Conservation (phyloP, 2,113 vertebrate genomes). For the Ciconia maguari region DNA sequence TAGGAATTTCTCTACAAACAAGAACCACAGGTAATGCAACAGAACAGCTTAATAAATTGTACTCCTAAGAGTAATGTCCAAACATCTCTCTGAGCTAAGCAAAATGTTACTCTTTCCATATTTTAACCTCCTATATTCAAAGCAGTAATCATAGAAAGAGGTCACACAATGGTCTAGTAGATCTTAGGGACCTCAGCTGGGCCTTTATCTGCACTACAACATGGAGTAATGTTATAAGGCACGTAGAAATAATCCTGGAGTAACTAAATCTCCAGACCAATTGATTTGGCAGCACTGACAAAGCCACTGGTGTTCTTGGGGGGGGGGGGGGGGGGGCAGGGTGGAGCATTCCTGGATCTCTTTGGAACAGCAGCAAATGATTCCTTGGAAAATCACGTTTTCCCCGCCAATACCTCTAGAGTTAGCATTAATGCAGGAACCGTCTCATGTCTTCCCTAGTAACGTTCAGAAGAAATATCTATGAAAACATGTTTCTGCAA, state of each 20-base stretch:
- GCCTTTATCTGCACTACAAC: not conserved
- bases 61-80: not conserved
- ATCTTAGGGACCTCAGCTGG: not conserved
- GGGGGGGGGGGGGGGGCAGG: too few relatives aligned
- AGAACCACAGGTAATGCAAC: not conserved
- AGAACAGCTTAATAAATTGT: not conserved
- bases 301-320: not conserved
- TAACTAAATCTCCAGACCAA: not conserved
- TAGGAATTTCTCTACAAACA: not conserved
- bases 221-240: not conserved
- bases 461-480: not conserved
- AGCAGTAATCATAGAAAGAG: not conserved
- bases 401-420: not conserved
- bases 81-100: not conserved
- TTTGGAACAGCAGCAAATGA: not conserved
- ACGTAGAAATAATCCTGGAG: not conserved
- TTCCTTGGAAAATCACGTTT: accelerated
- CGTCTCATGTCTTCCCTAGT: not conserved
- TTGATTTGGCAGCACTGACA: not conserved
- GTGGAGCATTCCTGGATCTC: not conserved
- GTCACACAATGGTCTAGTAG: not conserved
- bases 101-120: not conserved
- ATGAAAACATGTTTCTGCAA: not conserved
- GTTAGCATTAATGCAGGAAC: not conserved
- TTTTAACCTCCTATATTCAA: not conserved